Evolutionary conservation across 35 echinoderm and acorn worm genomes (phyloP).

Genomic region (Eucidaris tribuloides): DNA sequence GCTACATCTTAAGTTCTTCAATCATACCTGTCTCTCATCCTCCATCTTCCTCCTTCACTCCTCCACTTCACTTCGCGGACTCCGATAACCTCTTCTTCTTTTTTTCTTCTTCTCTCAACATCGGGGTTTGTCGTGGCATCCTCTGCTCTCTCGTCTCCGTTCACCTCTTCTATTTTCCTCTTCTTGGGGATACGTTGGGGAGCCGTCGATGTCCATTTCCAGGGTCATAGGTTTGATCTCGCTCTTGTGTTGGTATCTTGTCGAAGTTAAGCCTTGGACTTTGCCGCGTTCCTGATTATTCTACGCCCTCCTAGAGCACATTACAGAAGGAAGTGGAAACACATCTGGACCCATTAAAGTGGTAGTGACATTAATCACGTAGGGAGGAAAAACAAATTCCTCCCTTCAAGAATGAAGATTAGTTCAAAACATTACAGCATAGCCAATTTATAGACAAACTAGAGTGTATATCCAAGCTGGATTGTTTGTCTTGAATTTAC

Average conservation of each 20-base stretch:
- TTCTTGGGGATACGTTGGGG: slow-evolving; percentile 65
- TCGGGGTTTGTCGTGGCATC: background rate
- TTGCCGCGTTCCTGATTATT: slow-evolving; percentile 88
- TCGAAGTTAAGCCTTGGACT: slow-evolving; percentile 76
- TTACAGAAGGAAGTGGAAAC: too few relatives aligned
- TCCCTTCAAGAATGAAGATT: too few relatives aligned
- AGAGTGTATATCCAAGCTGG: too few relatives aligned
- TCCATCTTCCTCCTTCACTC: slow-evolving; percentile 26
- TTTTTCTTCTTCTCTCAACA: slow-evolving; percentile 62
- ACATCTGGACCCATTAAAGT: too few relatives aligned
- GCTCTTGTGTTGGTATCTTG: slow-evolving; percentile 93
- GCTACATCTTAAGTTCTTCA: too few relatives aligned
- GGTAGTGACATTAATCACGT: too few relatives aligned
- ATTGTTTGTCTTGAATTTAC: too few relatives aligned
- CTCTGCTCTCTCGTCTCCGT: slow-evolving; percentile 26
- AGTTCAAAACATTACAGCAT: too few relatives aligned
- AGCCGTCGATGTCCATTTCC: slow-evolving; percentile 86
- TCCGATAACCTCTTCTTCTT: slow-evolving; percentile 51
- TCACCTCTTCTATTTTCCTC: slow-evolving; percentile 53
- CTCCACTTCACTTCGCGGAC: slow-evolving; percentile 37
- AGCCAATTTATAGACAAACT: too few relatives aligned
- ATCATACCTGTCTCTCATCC: background rate
- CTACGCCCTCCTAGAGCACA: slow-evolving; percentile 32
- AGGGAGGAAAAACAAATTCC: too few relatives aligned
- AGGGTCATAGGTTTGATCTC: slow-evolving; percentile 77